These are phyloP conservation scores for Urocolius indicus DNA, from an alignment of 2,113 vertebrate species.

Conservation along the genomic window DNA sequence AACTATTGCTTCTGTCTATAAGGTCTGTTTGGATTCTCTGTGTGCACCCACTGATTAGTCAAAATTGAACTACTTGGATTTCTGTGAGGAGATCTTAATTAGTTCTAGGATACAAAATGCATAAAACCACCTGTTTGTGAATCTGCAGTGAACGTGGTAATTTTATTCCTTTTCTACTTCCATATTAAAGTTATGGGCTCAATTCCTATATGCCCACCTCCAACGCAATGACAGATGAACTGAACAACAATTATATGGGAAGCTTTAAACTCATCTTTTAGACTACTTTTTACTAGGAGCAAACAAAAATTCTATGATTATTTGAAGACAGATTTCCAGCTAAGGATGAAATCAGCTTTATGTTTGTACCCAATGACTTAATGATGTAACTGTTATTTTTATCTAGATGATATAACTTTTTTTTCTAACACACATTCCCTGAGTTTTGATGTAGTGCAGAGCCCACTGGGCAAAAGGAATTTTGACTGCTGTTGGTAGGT, in stretches of 20 bases:
- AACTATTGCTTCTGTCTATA: neutral
- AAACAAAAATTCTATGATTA: neutral
- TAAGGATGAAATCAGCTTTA: neutral
- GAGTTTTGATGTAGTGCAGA: neutral
- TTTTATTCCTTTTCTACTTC: neutral
- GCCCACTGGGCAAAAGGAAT: neutral
- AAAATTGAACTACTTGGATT: neutral
- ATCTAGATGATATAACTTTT: neutral
- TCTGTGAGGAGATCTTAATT: neutral
- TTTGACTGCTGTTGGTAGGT: neutral
- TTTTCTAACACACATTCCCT: neutral
- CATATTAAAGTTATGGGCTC: neutral
- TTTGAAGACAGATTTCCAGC: neutral
- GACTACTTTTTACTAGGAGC: neutral
- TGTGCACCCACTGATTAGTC: neutral
- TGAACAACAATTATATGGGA: neutral
- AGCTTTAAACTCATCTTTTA: neutral
- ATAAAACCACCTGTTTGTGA: neutral
- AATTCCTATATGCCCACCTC: neutral
- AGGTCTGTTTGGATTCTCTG: accelerated
- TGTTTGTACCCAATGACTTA: neutral
- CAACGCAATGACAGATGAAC: neutral
- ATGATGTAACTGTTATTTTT: neutral
- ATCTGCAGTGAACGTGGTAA: accelerated
- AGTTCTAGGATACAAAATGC: neutral